Base-by-base conservation (phyloP, 1,140 invertebrate genomes). In the Prorops nasuta region DNA sequence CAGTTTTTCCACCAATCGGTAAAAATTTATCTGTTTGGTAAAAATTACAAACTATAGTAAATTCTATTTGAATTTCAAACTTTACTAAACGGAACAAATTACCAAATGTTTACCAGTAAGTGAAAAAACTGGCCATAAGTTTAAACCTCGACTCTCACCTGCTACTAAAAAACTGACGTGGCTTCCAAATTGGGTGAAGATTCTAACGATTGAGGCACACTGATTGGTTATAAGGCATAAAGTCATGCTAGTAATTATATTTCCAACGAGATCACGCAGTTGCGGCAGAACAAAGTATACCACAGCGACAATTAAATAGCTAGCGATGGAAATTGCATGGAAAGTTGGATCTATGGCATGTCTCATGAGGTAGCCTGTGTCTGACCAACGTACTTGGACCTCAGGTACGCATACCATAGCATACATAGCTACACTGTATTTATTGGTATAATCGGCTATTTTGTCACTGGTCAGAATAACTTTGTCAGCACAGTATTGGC, bases 271-370 rank as follows among this genome's bases (percentile, higher is more conserved):
- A 78, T 92, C 89, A 59, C 89, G 75, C 37, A 92, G 76, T 31
- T 90, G 90, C n/a, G 89, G 89, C 51, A 92, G 72, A 14, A 91
- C 84, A 69, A 91, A 91, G 64, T 91, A 91, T 44, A 91, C 82
- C n/a, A 91, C 82, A 3, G 88, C 86, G 9, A 90, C 84, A 1
- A 86, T 64, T n/a, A 91, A 64, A 51, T 88, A 84, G 44, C 87
- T 84, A 3, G 84, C 75, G 47, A 91, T 85, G 2, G 86, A 79
- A 22, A 90, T 80, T 0, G 81, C 83, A 67, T 89, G 87, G 43
- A 89, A 88, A 31, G 86, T 74, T 12, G 89, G 89, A 74, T 90
- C 87, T 0, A 91, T 65, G 22, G 90, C 80, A 69, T 86, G 86
- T 39, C 80, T 82, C 72, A 92, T 81, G 14, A 91, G 58, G 66